Evolutionary conservation across 1,140 invertebrate species (phyloP).

Genomic region (Metopolophium dirhodum): DNA sequence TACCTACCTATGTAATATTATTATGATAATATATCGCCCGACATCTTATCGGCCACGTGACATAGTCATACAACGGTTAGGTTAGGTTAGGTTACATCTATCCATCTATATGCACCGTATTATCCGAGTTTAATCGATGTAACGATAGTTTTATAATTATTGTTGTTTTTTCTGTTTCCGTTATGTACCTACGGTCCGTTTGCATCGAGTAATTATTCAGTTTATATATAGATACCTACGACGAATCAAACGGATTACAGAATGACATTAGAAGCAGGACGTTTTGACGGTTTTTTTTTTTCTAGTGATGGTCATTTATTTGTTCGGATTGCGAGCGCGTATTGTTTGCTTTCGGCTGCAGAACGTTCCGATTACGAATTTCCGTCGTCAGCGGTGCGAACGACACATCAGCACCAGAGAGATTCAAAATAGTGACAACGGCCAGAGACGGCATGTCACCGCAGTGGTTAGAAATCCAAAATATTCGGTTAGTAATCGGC

Average conservation of each 20-base stretch:
- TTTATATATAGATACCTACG: not conserved
- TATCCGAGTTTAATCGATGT: conserved; percentile 11
- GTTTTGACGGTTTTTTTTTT: not conserved
- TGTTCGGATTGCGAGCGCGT: not conserved
- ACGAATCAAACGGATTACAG: not conserved
- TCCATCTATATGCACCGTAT: not conserved
- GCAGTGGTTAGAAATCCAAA: conserved; percentile 15
- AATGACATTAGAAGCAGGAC: not conserved
- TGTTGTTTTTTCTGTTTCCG: not conserved
- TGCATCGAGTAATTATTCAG: not conserved
- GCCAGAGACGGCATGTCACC: not conserved
- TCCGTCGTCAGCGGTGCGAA: not conserved
- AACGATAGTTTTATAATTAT: not conserved
- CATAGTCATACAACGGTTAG: not conserved
- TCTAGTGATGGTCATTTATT: not conserved
- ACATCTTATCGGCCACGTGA: not conserved
- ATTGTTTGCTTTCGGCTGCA: not conserved
- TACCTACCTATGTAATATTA: not conserved
- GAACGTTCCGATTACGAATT: not conserved
- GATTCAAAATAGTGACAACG: conserved; percentile 2
- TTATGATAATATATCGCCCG: not conserved
- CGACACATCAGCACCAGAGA: not conserved
- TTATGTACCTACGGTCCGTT: not conserved
- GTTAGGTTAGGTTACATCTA: too few relatives aligned
- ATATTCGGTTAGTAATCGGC: not conserved